These are phyloP conservation scores for Apis dorsata DNA, from an alignment of 1,140 invertebrate species.

Conservation along the genomic window DNA sequence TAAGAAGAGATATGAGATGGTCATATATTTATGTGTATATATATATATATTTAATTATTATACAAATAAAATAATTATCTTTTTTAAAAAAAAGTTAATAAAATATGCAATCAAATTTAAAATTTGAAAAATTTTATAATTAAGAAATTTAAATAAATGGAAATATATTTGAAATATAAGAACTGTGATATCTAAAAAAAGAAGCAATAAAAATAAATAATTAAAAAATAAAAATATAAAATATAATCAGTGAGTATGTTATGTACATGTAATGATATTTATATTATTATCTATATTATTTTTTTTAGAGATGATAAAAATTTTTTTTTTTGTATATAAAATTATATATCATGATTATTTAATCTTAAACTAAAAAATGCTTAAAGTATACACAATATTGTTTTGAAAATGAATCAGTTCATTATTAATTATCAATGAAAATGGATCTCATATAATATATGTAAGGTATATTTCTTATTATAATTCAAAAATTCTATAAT, in stretches of 20 bases:
- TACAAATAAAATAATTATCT: background rate
- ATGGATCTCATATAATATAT: background rate
- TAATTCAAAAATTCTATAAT: background rate
- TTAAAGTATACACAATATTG: background rate
- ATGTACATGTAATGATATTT: background rate
- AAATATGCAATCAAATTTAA: background rate
- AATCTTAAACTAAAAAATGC: too few species aligned
- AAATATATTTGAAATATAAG: background rate
- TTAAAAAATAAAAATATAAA: background rate
- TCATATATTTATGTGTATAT: background rate
- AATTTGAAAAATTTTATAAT: background rate
- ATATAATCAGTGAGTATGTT: background rate
- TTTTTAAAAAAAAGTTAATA: background rate
- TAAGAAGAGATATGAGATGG: background rate
- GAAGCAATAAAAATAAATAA: background rate
- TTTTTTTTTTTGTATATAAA: background rate
- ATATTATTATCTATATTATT: background rate
- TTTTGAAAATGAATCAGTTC: background rate
- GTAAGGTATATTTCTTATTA: background rate
- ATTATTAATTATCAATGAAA: too few species aligned
- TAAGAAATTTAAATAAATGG: background rate
- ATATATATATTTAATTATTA: background rate
- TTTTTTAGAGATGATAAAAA: background rate
- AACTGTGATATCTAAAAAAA: background rate
- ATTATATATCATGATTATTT: too few species aligned